Evolutionary conservation across 2,797 vertebrate species (phyloP), one percentile per base, ranked within the genome.

Genomic region (Perdix hodgsoniae): DNA sequence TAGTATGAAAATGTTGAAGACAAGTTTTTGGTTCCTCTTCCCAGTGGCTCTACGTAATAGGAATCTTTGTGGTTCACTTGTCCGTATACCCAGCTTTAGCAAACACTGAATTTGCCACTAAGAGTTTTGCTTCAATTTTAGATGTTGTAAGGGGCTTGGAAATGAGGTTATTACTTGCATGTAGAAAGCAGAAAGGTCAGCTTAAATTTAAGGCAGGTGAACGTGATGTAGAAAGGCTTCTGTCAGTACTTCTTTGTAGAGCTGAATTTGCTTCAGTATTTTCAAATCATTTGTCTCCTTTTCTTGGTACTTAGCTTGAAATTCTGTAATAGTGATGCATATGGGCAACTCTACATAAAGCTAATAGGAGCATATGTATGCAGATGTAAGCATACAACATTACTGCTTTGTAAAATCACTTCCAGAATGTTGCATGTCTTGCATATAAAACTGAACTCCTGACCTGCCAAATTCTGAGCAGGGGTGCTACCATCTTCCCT

Each of bases 21-120:
- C 35, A 29, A 16, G 18, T 23, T 85, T 61, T 63, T 50, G 5
- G 6, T 37, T 77, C 16, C 18, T 87, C 63, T 74, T 17, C n/a
- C 16, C 14, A 17, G 1, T 9, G 60, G 31, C 42, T 60, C 11
- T 47, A 21, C 5, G 21, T 72, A 35, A 0, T 23, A 16, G 31
- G 16, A 69, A 29, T 59, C 47, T 66, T 57, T 54, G 44, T 65
- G 26, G 11, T 61, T n/a, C 3, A 1, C 5, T 56, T 69, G 37
- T 88, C 7, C 3, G 5, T 8, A 7, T 50, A 13, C 6, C 6
- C 61, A 54, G 35, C 37, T 88, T 5, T 69, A 31, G 54, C 37
- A 64, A 50, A 84, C 78, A 70, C 29, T 31, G 78, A 60, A 37
- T 17, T 19, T 91, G 24, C 76, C 44, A 40, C 35, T 75, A 24